phyloP scores from a whole-genome alignment of 2,888 invertebrate species.

The Hypercompe scribonia region DNA sequence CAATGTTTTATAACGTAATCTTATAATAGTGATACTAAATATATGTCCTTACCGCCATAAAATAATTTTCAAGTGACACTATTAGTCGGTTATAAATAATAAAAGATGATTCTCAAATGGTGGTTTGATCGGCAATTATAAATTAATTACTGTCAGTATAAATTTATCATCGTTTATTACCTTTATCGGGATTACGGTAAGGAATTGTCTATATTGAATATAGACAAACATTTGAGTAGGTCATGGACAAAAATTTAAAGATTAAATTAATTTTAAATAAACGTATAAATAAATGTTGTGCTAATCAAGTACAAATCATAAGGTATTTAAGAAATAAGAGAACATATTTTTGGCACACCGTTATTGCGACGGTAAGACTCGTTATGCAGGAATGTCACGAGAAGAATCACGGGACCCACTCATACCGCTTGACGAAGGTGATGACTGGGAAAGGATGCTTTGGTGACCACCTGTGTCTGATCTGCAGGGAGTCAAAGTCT shows the following conservation, averaged over 20 bases:
- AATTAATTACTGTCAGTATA: slow-evolving; percentile 1
- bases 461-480: no score
- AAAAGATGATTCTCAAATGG: slow-evolving; percentile 47
- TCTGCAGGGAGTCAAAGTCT: no score
- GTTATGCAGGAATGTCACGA: no score
- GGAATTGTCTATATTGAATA: neutral
- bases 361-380: no score
- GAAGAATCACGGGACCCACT: no score
- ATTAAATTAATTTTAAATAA: neutral
- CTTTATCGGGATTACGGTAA: slow-evolving; percentile 3
- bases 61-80: slow-evolving; percentile 43
- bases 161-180: slow-evolving; percentile 15
- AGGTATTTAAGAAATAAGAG: neutral
- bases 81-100: slow-evolving; percentile 12
- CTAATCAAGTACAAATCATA: neutral
- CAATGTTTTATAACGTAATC: slow-evolving; percentile 28
- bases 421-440: no score
- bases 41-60: slow-evolving; percentile 35
- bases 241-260: neutral
- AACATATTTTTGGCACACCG: neutral
- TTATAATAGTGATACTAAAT: slow-evolving; percentile 31
- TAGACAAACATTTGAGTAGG: neutral
- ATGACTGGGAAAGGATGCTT: no score
- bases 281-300: neutral
- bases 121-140: slow-evolving; percentile 45